phyloP scores from a whole-genome alignment of 2,888 invertebrate species.

The Ametastegia equiseti region DNA sequence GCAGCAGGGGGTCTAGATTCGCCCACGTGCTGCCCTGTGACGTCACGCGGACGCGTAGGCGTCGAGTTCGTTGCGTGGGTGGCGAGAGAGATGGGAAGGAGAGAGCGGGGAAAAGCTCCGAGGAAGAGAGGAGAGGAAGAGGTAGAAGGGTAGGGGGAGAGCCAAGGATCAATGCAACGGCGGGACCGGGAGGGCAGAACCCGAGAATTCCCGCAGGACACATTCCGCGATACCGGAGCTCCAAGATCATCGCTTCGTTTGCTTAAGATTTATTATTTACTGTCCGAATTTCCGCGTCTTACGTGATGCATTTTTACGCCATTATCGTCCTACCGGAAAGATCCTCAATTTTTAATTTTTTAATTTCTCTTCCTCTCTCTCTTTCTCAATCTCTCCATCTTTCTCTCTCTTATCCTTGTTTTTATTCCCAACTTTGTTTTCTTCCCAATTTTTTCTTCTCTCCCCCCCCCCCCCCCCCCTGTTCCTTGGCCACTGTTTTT shows the following conservation, averaged over 20 bases:
- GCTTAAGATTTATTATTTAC: slow-evolving; percentile 40
- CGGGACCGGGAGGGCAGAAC: slow-evolving; percentile 64
- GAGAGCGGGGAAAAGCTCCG: slow-evolving; percentile 14
- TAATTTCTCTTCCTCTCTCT: background rate
- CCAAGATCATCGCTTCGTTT: slow-evolving; percentile 46
- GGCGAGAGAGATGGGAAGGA: slow-evolving; percentile 61
- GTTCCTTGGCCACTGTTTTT: too few species aligned
- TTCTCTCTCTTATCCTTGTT: too few species aligned
- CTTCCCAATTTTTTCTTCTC: slow-evolving; percentile 42
- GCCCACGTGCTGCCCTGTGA: slow-evolving; percentile 73
- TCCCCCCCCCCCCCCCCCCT: slow-evolving; percentile 42
- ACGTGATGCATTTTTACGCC: background rate
- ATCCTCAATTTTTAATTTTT: background rate
- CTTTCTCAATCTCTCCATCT: background rate
- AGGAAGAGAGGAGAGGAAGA: slow-evolving; percentile 41
- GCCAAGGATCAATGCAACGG: slow-evolving; percentile 70
- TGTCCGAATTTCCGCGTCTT: background rate
- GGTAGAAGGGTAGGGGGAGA: slow-evolving; percentile 49
- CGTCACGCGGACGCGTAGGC: slow-evolving; percentile 77
- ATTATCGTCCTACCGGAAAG: background rate
- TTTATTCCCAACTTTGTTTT: background rate
- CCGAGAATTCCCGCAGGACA: slow-evolving; percentile 70
- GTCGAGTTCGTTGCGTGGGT: slow-evolving; percentile 62
- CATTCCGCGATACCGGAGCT: slow-evolving; percentile 58
- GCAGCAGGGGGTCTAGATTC: slow-evolving; percentile 70